A percentile compares a stretch with the other conserved stretches of the same genome.
Conservation (phyloP, 2,888 invertebrate species). For the Stenurella melanura region DNA sequence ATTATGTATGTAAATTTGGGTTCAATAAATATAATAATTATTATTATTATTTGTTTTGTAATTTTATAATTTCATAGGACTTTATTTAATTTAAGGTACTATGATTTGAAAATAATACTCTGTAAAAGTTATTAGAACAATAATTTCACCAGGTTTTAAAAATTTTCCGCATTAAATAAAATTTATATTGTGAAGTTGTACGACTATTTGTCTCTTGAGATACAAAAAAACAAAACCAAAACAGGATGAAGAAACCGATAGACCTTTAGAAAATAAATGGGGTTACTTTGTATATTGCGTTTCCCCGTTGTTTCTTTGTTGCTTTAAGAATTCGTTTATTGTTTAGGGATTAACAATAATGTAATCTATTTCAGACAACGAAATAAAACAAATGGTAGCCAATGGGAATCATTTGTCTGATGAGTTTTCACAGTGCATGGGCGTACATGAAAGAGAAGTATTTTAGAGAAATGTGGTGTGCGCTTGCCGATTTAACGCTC, state of each 20-base stretch:
- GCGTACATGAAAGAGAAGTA: neutral
- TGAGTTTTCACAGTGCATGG: neutral
- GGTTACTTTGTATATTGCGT: constrained; percentile 7
- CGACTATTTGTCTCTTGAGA: neutral
- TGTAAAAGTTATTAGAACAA: too few relatives aligned
- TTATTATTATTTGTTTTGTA: too few relatives aligned
- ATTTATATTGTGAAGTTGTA: neutral
- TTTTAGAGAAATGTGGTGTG: neutral
- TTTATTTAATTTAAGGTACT: too few relatives aligned
- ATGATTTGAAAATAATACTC: too few relatives aligned
- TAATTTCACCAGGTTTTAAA: too few relatives aligned
- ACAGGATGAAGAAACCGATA: neutral
- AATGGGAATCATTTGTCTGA: constrained; percentile 13
- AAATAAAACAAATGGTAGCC: constrained; percentile 11
- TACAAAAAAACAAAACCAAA: neutral
- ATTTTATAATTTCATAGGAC: too few relatives aligned
- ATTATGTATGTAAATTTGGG: too few relatives aligned
- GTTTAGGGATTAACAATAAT: constrained; percentile 11
- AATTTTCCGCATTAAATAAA: too few relatives aligned
- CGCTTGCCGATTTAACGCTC: too few relatives aligned
- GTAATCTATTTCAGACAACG: constrained; percentile 15
- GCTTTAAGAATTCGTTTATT: constrained; percentile 6
- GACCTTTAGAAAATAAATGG: neutral
- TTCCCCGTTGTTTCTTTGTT: constrained; percentile 20
- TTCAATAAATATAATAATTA: too few relatives aligned